These are phyloP conservation scores for Caranx melampygus DNA, from an alignment of 2,113 vertebrate genomes.

Conservation along the genomic window DNA sequence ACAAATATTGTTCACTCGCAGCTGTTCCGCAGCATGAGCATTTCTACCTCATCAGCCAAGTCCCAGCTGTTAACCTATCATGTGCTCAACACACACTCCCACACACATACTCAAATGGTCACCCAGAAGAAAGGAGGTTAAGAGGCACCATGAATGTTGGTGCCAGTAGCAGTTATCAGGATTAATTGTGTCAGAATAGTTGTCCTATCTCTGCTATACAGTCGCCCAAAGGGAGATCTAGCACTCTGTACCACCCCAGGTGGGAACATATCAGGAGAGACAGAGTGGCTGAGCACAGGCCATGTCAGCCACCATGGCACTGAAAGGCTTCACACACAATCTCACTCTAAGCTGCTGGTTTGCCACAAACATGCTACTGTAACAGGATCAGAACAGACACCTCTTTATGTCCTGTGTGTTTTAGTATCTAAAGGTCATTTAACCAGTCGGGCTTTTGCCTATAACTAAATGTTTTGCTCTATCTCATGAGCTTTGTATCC, in stretches of 20 bases:
- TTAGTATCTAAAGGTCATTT: background rate
- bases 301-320: background rate
- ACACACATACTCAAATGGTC: conserved; percentile 12
- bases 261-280: conserved; percentile 10
- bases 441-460: background rate
- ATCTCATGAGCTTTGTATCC: background rate
- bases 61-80: conserved; percentile 57
- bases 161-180: background rate
- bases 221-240: background rate
- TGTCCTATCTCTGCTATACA: conserved; percentile 2
- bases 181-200: conserved; percentile 10
- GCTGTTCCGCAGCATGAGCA: conserved; percentile 57
- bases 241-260: background rate
- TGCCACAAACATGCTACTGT: background rate
- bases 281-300: background rate
- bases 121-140: background rate
- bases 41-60: conserved; percentile 58
- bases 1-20: conserved; percentile 47
- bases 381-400: background rate
- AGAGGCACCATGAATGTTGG: conserved; percentile 18
- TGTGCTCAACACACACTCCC: conserved; percentile 25
- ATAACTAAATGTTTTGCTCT: background rate
- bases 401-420: background rate
- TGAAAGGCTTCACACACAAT: background rate
- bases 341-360: background rate